A percentile compares a stretch with the other conserved stretches of the same genome.
Evolutionary conservation across 2,888 invertebrate genomes (phyloP).

Genomic region (Panorpa germanica): DNA sequence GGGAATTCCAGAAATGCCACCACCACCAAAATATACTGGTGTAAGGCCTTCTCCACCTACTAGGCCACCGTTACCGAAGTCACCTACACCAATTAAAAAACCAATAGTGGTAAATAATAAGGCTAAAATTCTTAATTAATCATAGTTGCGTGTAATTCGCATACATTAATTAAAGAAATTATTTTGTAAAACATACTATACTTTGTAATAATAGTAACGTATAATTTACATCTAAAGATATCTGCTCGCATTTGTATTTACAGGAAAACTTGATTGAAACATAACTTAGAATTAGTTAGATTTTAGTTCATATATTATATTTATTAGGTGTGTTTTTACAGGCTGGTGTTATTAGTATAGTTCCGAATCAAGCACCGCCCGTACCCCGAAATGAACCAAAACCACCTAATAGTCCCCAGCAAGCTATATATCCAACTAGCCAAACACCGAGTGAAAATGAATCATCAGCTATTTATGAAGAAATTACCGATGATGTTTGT

Average conservation of each 20-base stretch:
- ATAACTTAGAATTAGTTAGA: constrained; percentile 1
- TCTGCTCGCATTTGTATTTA: too few relatives aligned
- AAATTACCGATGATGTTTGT: constrained; percentile 30
- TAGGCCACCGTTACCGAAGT: constrained; percentile 32
- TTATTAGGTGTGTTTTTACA: too few relatives aligned
- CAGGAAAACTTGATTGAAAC: too few relatives aligned
- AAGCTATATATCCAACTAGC: constrained; percentile 5
- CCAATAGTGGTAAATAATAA: too few relatives aligned
- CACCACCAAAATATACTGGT: constrained; percentile 21
- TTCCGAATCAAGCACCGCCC: constrained; percentile 17
- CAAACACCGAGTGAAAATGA: constrained; percentile 13
- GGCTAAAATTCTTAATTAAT: too few relatives aligned
- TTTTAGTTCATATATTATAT: constrained; percentile 6
- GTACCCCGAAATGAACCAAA: constrained; percentile 14
- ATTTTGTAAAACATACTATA: background rate
- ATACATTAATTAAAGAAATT: constrained; percentile 1
- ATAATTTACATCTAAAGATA: too few relatives aligned
- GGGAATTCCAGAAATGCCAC: constrained; percentile 29
- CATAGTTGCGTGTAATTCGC: constrained; percentile 13
- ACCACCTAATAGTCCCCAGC: constrained; percentile 1
- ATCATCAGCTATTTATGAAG: constrained; percentile 32
- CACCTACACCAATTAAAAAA: constrained; percentile 25
- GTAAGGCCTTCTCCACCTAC: constrained; percentile 24
- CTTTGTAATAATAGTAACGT: background rate
- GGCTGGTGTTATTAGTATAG: constrained; percentile 32